Evolutionary conservation across 1,140 invertebrate genomes (phyloP).

Genomic region (Bombyx mori): ASM3026992v2 NC_085124.1:12444001-12444500

Average conservation of each 20-base stretch:
- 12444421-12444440: too few relatives aligned
- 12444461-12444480: too few relatives aligned
- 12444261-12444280: constrained; percentile 79
- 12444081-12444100: constrained; percentile 88
- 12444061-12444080: constrained; percentile 83
- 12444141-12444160: constrained; percentile 49
- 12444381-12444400: too few relatives aligned
- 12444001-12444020: constrained; percentile 77
- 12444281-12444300: constrained; percentile 48
- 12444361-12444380: too few relatives aligned
- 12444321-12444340: too few relatives aligned
- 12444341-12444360: too few relatives aligned
- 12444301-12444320: too few relatives aligned
- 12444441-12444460: too few relatives aligned
- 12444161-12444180: constrained; percentile 73
- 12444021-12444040: constrained; percentile 93
- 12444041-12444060: constrained; percentile 82
- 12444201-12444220: constrained; percentile 83
- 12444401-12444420: too few relatives aligned
- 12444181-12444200: constrained; percentile 77
- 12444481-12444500: too few relatives aligned
- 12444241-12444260: constrained; percentile 84
- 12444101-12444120: constrained; percentile 84
- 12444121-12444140: constrained; percentile 78
- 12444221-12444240: constrained; percentile 78